Percentiles rank a stretch among this genome's conserved stretches.
Conservation (phyloP, 2,797 vertebrate genomes). For the Rhyacichthys aspro region DNA sequence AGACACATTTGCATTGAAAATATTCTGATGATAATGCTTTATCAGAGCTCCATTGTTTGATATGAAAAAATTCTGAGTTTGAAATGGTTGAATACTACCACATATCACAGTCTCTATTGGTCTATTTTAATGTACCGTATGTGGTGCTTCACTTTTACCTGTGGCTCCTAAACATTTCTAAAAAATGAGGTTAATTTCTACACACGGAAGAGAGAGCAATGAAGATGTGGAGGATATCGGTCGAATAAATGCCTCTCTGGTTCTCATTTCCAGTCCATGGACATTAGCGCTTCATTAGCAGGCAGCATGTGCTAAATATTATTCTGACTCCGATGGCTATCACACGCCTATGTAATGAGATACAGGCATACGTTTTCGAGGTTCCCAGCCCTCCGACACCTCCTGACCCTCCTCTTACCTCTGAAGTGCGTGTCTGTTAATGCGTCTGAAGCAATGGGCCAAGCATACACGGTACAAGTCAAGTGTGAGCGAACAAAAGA, state of each 20-base stretch:
- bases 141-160: no score
- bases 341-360: slow-evolving; percentile 90
- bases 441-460: slow-evolving; percentile 14
- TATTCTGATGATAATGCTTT: slow-evolving; percentile 15
- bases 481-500: neutral
- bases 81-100: no score
- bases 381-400: slow-evolving; percentile 61
- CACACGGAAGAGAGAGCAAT: slow-evolving; percentile 1
- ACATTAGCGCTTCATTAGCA: slow-evolving; percentile 92
- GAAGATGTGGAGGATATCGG: slow-evolving; percentile 53
- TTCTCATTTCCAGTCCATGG: slow-evolving; percentile 72
- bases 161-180: no score
- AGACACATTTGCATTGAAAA: slow-evolving; percentile 48
- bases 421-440: slow-evolving; percentile 8
- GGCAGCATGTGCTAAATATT: slow-evolving; percentile 97
- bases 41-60: slow-evolving; percentile 23
- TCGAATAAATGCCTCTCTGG: slow-evolving; percentile 58
- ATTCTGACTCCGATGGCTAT: slow-evolving; percentile 95
- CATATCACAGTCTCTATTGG: no score
- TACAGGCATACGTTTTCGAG: slow-evolving; percentile 67
- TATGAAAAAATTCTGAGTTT: slow-evolving; percentile 7
- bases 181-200: no score
- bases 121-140: no score
- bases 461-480: slow-evolving; percentile 20
- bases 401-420: slow-evolving; percentile 63